Evolutionary conservation across 2,797 vertebrate species (phyloP).

Genomic region (Botia kubotai): DNA sequence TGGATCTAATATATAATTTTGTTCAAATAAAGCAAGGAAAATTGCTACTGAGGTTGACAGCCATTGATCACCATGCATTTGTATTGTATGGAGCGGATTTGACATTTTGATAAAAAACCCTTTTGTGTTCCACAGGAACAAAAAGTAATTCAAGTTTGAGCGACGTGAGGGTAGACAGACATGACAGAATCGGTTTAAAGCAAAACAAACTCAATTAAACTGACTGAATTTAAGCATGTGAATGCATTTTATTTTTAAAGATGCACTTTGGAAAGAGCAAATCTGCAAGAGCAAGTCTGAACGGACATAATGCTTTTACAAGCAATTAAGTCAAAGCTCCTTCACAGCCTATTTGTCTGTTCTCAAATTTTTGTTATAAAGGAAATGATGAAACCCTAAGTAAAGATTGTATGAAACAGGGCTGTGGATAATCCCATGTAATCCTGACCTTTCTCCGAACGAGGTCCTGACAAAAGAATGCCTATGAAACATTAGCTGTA

Average conservation of each 20-base stretch:
- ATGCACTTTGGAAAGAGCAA: neutral
- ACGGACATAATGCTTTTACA: neutral
- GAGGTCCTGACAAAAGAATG: slow-evolving; percentile 18
- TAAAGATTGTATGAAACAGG: slow-evolving; percentile 2
- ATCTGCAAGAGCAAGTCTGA: neutral
- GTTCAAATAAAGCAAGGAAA: neutral
- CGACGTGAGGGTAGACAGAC: neutral
- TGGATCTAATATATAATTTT: neutral
- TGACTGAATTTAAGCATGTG: neutral
- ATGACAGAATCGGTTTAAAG: neutral
- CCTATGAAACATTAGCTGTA: slow-evolving; percentile 11
- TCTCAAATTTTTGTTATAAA: neutral
- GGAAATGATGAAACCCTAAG: slow-evolving; percentile 1
- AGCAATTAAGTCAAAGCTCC: neutral
- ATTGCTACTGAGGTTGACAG: neutral
- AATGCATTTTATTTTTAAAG: neutral
- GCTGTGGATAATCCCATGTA: slow-evolving; percentile 24
- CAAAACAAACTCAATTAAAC: neutral
- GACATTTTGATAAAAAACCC: neutral
- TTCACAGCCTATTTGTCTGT: neutral
- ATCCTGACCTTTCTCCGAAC: neutral
- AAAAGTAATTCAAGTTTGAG: neutral
- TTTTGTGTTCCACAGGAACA: neutral
- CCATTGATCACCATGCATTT: neutral
- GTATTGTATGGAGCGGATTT: neutral